Evolutionary conservation across 2,888 invertebrate genomes (phyloP).

Genomic region (Phortica magna): DNA sequence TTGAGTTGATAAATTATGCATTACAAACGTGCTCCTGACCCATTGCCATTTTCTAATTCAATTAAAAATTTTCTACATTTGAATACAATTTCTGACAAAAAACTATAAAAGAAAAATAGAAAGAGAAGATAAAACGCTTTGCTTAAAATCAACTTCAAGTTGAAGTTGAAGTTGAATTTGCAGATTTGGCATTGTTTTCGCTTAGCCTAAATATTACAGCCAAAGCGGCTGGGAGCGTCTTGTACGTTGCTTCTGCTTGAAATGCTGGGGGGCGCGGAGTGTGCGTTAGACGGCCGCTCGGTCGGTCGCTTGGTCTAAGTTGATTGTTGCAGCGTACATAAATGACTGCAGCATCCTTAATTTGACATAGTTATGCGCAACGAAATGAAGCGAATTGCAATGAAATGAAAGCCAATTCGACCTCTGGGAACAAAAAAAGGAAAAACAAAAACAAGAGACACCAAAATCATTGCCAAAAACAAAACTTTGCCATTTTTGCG

Average conservation of each 20-base stretch:
- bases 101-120: not conserved
- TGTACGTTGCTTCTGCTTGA: too few species aligned
- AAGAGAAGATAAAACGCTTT: not conserved
- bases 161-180: slow-evolving; percentile 6
- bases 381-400: slow-evolving; percentile 55
- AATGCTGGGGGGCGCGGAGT: too few species aligned
- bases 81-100: slow-evolving; percentile 60
- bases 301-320: slow-evolving; percentile 8
- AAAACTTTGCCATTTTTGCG: not conserved
- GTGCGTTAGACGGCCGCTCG: slow-evolving; percentile 4
- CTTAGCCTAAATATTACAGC: slow-evolving; percentile 19
- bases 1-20: slow-evolving; percentile 63
- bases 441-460: not conserved
- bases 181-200: slow-evolving; percentile 15
- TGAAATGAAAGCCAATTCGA: slow-evolving; percentile 8
- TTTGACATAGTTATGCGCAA: slow-evolving; percentile 69
- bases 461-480: not conserved
- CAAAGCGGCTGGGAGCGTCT: slow-evolving; percentile 56
- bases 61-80: slow-evolving; percentile 66
- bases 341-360: slow-evolving; percentile 51
- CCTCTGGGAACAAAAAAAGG: not conserved
- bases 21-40: slow-evolving; percentile 73
- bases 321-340: not conserved
- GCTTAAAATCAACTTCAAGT: not conserved
- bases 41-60: slow-evolving; percentile 72